Evolutionary conservation across 2,113 vertebrate genomes (phyloP), one percentile per base, ranked within the genome.

Genomic region (Eudyptes chrysolophus): DNA sequence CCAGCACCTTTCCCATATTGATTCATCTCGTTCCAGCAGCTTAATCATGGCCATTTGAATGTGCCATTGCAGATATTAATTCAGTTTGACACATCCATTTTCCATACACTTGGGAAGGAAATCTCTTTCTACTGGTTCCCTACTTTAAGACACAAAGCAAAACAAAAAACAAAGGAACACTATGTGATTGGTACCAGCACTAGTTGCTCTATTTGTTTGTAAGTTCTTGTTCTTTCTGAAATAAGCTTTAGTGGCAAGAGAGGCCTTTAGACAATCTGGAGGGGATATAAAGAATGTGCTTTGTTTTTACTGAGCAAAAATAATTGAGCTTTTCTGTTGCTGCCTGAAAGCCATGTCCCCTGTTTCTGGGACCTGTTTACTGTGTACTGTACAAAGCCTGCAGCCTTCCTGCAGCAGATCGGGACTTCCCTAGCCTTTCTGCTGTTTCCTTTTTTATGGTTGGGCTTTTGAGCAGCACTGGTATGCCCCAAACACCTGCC

Each of bases 401-500:
- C 85, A 68, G 96, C 79, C 75, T 69, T 82, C 84, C 87, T 92
- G 95, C 86, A 36, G 82, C 25, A 55, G 21, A 88, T 58, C 11
- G 49, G 96, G 94, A 88, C 92, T 96, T 84, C 92, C 88, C 80
- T 49, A 29, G 92, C 95, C 84, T 71, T 87, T 89, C 95, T 94
- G 92, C 75, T 7, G 13, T 86, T 94, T 86, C 86, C 88, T 94
- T 96, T 94, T 96, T 95, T 94, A 85, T 72, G 81, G 69, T 9
- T 76, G 84, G 82, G 89, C 55, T 97, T 96, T 75, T 92, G 78
- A 96, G 88, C 88, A 64, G 94, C 51, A 5, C 83, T 97, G 97
- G 92, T 92, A 96, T 98, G 92, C 87, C 93, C 96, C 88, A 84
- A 97, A 96, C 98, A 98, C 98, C 98, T 98, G 98, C 96, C 96